Percentiles rank a stretch among this genome's conserved stretches.
Conservation (phyloP, 2,888 invertebrate genomes). For the Charanyca ferruginea region DNA sequence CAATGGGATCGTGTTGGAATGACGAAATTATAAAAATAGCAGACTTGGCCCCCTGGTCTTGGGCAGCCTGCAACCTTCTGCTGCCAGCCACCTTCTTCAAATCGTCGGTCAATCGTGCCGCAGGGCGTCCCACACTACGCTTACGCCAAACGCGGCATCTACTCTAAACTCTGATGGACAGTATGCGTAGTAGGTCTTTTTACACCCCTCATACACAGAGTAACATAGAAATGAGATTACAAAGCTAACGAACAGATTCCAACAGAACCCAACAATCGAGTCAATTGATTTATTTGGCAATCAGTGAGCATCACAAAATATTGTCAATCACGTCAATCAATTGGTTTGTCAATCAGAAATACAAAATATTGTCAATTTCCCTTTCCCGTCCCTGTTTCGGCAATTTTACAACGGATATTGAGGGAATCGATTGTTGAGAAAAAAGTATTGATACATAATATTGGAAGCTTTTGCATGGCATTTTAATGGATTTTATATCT, state of each 20-base stretch:
- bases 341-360: constrained; percentile 68
- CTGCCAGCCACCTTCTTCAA: too few relatives aligned
- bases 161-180: too few relatives aligned
- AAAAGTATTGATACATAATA: constrained; percentile 59
- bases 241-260: constrained; percentile 22
- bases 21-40: too few relatives aligned
- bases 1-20: too few relatives aligned
- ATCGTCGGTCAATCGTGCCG: too few relatives aligned
- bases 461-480: constrained; percentile 25
- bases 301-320: constrained; percentile 54
- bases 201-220: neutral
- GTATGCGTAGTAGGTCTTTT: neutral
- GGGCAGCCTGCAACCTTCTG: too few relatives aligned
- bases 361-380: constrained; percentile 79
- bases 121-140: too few relatives aligned
- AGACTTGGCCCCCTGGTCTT: too few relatives aligned
- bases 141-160: too few relatives aligned
- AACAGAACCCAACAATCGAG: constrained; percentile 28
- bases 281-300: constrained; percentile 43
- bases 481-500: too few relatives aligned
- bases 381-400: constrained; percentile 63
- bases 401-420: constrained; percentile 75
- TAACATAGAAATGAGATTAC: constrained; percentile 9
- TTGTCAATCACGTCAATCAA: constrained; percentile 71
- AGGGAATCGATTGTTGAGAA: constrained; percentile 72